Base-by-base conservation (phyloP, 1,140 invertebrate genomes). In the Gryon sp. region DNA sequence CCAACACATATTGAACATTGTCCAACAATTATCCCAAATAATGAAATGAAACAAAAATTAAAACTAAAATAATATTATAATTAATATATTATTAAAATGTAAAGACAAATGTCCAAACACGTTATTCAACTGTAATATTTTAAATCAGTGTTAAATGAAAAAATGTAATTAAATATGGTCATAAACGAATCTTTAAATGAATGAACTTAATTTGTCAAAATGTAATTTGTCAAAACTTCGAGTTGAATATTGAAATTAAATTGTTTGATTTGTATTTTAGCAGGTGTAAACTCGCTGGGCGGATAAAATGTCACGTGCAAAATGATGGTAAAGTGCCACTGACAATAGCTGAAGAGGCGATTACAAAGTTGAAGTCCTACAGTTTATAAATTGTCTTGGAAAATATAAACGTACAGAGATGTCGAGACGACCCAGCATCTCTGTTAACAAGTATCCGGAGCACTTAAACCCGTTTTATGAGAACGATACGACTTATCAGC, bases 381-480 rank as follows among this genome's bases (percentile, higher is more conserved):
- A 40, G 36, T 12, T n/a, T 28, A 45, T 63, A 57, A 73, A 76
- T 65, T 50, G 63, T 60, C 19, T 16, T 59, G 8, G 18, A 55
- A 59, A 74, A 75, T 12, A 68, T 28, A 50, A 66, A 53, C 68
- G 59, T 76, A 84, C 62, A n/a, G n/a, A n/a, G 65, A 87, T 86
- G 84, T 86, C 84, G 55, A 82, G 86, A 76, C 80, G 86, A 68
- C 76, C 84, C 12, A 87, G 82, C 60, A 68, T 86, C 59, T 86
- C 84, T 36, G 90, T 93, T 74, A 89, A 92, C 83, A 90, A 93
- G 83, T 94, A 94, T 84, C 92, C 93, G 12, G 92, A 93, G 80
- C 92, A 93, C 81, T 86, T 94, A 28, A 93, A 94, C 86, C 93
- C 92, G 2, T 94, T 94, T 84, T 90, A 90, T 63, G 92, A 93